Conservation (phyloP, 2,888 invertebrate genomes). For the Lamproptera curius region DNA sequence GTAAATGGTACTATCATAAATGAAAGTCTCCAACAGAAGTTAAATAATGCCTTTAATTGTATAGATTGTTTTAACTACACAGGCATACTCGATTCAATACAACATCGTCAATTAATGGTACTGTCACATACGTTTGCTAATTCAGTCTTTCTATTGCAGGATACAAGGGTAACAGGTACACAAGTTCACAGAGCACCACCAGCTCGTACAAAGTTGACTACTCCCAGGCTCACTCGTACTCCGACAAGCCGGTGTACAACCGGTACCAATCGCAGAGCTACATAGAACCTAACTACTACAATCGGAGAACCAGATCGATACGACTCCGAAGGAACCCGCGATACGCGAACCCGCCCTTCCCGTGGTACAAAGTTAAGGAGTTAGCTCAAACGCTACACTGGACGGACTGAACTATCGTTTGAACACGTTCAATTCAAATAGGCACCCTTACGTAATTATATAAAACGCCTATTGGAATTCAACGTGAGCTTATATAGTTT, state of each 20-base stretch:
- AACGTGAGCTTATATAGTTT: constrained; percentile 43
- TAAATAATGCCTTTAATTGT: too few species aligned
- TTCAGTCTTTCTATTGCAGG: constrained; percentile 40
- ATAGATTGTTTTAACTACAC: too few species aligned
- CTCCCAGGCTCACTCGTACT: constrained; percentile 64
- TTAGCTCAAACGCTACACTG: constrained; percentile 83
- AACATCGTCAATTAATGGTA: too few species aligned
- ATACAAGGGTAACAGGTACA: constrained; percentile 62
- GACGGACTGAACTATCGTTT: constrained; percentile 61
- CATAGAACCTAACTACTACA: constrained; percentile 59
- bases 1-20: too few species aligned
- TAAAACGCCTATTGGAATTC: constrained; percentile 62
- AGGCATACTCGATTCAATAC: too few species aligned
- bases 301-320: constrained; percentile 61
- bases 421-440: constrained; percentile 65
- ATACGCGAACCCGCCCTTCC: constrained; percentile 79
- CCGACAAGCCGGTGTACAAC: constrained; percentile 67
- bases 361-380: constrained; percentile 87
- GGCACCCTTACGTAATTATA: constrained; percentile 39
- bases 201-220: constrained; percentile 73
- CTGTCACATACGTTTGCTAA: too few species aligned
- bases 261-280: constrained; percentile 63
- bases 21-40: too few species aligned
- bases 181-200: constrained; percentile 62
- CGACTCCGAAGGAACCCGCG: constrained; percentile 59